Conservation (phyloP, 2,888 invertebrate genomes). For the Reticulitermes lucifugus region DNA sequence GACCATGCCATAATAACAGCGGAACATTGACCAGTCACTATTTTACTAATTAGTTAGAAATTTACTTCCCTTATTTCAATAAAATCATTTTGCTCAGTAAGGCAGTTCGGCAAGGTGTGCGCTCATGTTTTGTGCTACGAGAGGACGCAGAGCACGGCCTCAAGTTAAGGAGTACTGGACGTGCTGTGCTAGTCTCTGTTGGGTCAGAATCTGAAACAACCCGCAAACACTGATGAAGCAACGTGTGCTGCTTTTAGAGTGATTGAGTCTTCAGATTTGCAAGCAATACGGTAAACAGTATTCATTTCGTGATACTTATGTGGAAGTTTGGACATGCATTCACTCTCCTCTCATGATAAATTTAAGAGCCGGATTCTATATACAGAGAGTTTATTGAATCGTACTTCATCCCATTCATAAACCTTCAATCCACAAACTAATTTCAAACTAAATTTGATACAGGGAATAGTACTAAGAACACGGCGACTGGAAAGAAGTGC, state of each 20-base stretch:
- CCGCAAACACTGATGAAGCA: conserved; percentile 9
- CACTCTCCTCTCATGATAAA: background rate
- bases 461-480: too few relatives aligned
- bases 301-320: background rate
- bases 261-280: conserved; percentile 16
- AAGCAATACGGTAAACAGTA: background rate
- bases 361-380: background rate
- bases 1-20: too few relatives aligned
- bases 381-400: too few relatives aligned
- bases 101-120: too few relatives aligned
- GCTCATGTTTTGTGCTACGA: background rate
- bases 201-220: background rate
- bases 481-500: too few relatives aligned
- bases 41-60: too few relatives aligned
- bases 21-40: too few relatives aligned
- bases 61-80: too few relatives aligned
- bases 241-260: background rate
- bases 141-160: too few relatives aligned
- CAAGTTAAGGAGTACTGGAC: background rate
- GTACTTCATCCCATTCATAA: background rate
- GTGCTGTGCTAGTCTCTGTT: background rate
- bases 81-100: too few relatives aligned
- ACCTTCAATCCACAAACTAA: background rate
- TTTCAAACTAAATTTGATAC: conserved; percentile 19
- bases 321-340: background rate